phyloP scores from a whole-genome alignment of 1,140 invertebrate genomes.

The Condylostylus longicornis region DNA sequence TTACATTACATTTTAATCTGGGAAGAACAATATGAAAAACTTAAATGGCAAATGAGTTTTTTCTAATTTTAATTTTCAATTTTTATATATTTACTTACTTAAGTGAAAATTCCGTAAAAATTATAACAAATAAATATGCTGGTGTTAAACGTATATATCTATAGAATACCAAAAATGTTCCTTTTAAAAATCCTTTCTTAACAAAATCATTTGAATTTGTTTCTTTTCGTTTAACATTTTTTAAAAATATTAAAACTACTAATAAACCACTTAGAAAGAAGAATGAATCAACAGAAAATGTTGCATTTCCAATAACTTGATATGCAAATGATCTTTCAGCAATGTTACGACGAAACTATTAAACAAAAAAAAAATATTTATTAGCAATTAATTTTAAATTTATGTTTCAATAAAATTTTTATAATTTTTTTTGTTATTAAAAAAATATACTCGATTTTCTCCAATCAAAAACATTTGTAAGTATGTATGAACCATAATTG shows the following conservation, averaged over 20 bases:
- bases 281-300: constrained; percentile 82
- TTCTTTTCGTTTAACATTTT: constrained; percentile 32
- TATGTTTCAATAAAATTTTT: constrained; percentile 2
- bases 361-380: not conserved
- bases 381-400: not conserved
- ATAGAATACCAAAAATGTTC: constrained; percentile 44
- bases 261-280: constrained; percentile 76
- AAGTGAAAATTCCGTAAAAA: constrained; percentile 53
- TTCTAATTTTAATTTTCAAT: not conserved
- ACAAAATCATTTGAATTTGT: constrained; percentile 20
- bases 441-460: constrained; percentile 37
- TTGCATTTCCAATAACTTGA: constrained; percentile 74
- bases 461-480: constrained; percentile 62
- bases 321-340: constrained; percentile 66
- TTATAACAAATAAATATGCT: constrained; percentile 63
- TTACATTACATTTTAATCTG: too few species aligned
- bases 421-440: not conserved
- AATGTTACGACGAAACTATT: constrained; percentile 52
- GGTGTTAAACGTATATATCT: constrained; percentile 61
- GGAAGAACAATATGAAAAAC: too few species aligned
- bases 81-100: constrained; percentile 34
- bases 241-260: constrained; percentile 56
- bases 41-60: too few species aligned
- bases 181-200: constrained; percentile 33
- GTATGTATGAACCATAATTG: constrained; percentile 85